Conservation (phyloP, 2,888 invertebrate species). For the Hypercompe scribonia region DNA sequence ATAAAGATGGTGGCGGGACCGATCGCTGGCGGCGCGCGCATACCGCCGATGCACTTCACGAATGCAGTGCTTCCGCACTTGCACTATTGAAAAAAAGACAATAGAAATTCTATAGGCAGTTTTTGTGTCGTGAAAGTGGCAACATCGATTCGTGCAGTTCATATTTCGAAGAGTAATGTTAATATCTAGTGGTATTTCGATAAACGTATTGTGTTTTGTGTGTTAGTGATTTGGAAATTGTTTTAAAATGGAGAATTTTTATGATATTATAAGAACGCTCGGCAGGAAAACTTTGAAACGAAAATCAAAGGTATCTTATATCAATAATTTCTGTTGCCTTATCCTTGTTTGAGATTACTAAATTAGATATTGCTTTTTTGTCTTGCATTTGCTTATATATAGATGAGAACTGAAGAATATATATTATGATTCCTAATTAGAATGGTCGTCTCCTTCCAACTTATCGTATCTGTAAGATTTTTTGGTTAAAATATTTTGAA, state of each 20-base stretch:
- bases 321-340: neutral
- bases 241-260: constrained; percentile 76
- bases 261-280: constrained; percentile 79
- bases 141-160: constrained; percentile 39
- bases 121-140: constrained; percentile 52
- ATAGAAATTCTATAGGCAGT: constrained; percentile 42
- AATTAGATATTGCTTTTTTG: neutral
- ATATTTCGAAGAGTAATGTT: constrained; percentile 39
- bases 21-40: constrained; percentile 66
- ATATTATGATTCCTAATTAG: neutral
- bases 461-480: neutral
- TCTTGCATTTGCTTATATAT: neutral
- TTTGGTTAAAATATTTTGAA: neutral
- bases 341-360: neutral
- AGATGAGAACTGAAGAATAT: neutral
- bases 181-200: constrained; percentile 40
- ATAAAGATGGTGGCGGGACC: constrained; percentile 69
- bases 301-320: constrained; percentile 71
- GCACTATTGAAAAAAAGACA: constrained; percentile 50
- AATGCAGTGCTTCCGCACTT: constrained; percentile 74
- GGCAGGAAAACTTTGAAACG: constrained; percentile 81
- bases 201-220: constrained; percentile 43
- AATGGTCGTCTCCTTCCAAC: neutral
- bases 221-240: constrained; percentile 33
- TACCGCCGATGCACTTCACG: constrained; percentile 74